A percentile compares a stretch with the other conserved stretches of the same genome.
Evolutionary conservation across 2,888 invertebrate species (phyloP).

Genomic region (Lithophane socia): DNA sequence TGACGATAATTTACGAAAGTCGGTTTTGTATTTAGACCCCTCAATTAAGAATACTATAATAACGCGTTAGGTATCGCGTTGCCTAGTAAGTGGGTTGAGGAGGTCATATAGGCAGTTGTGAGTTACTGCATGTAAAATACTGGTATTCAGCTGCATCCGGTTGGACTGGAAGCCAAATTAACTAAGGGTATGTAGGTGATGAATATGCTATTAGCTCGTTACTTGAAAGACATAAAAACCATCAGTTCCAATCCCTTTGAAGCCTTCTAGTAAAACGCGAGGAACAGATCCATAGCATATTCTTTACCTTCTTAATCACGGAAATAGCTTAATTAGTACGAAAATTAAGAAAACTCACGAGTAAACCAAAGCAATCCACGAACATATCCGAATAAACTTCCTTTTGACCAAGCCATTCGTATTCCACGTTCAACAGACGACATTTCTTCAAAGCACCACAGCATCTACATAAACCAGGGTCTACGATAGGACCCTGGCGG

Average conservation of each 20-base stretch:
- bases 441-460: conserved; percentile 83
- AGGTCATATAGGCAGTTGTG: not conserved
- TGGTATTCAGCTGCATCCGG: not conserved
- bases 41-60: not conserved
- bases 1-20: too few relatives aligned
- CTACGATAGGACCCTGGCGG: conserved; percentile 80
- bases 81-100: not conserved
- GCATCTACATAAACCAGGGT: conserved; percentile 82
- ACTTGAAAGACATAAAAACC: not conserved
- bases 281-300: not conserved
- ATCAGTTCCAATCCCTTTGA: too few relatives aligned
- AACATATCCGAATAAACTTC: conserved; percentile 85
- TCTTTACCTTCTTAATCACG: not conserved
- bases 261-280: too few relatives aligned
- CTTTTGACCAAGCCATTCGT: conserved; percentile 80
- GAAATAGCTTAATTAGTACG: not conserved
- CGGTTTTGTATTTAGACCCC: too few relatives aligned
- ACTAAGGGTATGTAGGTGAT: too few relatives aligned
- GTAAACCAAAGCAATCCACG: conserved; percentile 83
- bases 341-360: conserved; percentile 72
- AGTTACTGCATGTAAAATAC: not conserved
- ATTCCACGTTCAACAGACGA: conserved; percentile 81
- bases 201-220: not conserved
- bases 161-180: too few relatives aligned
- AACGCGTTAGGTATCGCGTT: not conserved